Conservation (phyloP, 2,113 vertebrate species). For the Ploceus nigricollis region DNA sequence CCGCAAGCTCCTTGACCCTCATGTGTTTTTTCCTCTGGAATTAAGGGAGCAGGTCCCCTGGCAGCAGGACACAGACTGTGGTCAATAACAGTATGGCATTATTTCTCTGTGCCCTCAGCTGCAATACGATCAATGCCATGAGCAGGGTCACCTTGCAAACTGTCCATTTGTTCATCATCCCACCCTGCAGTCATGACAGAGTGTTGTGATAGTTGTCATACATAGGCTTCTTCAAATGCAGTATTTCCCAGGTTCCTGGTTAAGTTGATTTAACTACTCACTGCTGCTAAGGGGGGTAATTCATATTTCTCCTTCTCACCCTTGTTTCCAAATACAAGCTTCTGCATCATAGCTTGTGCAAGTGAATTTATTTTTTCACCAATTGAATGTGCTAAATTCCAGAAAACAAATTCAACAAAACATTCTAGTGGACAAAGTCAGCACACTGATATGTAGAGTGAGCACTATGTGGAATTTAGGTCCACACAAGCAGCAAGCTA, state of each 20-base stretch:
- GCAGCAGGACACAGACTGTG: background rate
- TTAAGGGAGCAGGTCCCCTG: background rate
- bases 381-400: background rate
- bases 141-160: background rate
- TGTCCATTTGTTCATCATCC: background rate
- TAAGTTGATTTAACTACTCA: background rate
- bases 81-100: background rate
- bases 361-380: background rate
- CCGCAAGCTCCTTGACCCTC: slow-evolving; percentile 36
- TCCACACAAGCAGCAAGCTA: background rate
- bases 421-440: background rate
- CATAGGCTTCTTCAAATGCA: background rate
- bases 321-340: background rate
- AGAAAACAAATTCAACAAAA: background rate
- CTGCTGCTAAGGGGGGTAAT: background rate
- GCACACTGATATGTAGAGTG: background rate
- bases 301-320: background rate
- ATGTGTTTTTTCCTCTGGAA: background rate
- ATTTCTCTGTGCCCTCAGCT: background rate
- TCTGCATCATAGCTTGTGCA: background rate
- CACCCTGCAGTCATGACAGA: background rate
- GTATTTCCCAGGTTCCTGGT: background rate
- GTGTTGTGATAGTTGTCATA: background rate
- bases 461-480: background rate
- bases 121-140: background rate